Base-by-base conservation (phyloP, 2,113 vertebrate species). In the Raja brachyura region DNA sequence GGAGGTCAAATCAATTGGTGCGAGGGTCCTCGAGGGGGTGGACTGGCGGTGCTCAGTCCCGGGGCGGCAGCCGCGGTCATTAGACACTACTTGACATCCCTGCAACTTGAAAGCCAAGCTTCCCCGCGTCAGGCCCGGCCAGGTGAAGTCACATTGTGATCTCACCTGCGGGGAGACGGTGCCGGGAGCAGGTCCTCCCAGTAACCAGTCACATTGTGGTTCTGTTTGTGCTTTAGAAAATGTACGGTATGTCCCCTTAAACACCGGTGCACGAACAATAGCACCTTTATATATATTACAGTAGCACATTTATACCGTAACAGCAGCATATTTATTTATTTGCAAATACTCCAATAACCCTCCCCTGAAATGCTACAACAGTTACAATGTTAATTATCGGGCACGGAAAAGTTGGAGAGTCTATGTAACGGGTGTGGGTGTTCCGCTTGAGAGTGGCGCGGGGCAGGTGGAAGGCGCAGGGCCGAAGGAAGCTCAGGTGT, bases 1-100 rank as follows among this genome's bases (percentile, higher is more conserved):
- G 28, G 83, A 63, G 83, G 83, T 88, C 83, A 88, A 88, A 88
- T 33, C 83, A 88, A 63, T 88, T 88, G 83, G 83, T 63, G 28
- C 56, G 83, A 63, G 83, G 63, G 83, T 13, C 59, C 83, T 63
- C 59, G 59, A 3, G 59, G 59, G 48, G 28, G 18, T 13, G 59
- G 13, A n/a, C 28, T 16, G 13, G 59, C 59, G 18, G 63, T 86
- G 83, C 31, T n/a, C 83, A 63, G 83, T 88, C 83, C 59, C 83
- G 59, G 59, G 83, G 59, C n/a, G 59, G 4, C 11, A 66, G 83
- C n/a, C 11, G 56, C 81, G 56, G 56, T 86, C 81, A 86, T n/a
- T 63, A 63, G 83, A 16, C 83, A 88, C 59, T n/a, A 16, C n/a
- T 88, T 63, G 28, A 16, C 28, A 63, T 18, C n/a, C 20, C 28